Percentiles rank a stretch among this genome's conserved stretches.
phyloP scores from a whole-genome alignment of 2,797 vertebrate species.

The Gallirallus australis region DNA sequence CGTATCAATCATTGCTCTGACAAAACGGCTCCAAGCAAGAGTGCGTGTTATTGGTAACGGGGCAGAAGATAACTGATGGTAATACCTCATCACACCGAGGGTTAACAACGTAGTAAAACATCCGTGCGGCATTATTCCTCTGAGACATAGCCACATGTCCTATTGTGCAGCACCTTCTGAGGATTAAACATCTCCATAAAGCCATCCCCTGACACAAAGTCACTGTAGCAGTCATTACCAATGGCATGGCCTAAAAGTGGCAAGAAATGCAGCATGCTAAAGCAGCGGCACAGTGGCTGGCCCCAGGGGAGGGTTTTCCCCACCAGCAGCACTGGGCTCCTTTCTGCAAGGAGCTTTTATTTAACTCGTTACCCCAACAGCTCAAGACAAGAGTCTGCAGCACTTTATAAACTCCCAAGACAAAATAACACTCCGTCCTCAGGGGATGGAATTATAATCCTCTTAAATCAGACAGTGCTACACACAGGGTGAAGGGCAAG shows the following conservation, averaged over 20 bases:
- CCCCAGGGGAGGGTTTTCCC: neutral
- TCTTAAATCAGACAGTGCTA: neutral
- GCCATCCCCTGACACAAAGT: neutral
- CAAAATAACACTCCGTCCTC: neutral
- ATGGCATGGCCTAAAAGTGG: rapidly evolving
- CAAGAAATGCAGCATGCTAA: rapidly evolving
- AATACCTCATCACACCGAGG: neutral
- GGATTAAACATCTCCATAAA: neutral
- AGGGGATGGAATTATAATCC: neutral
- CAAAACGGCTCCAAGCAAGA: neutral
- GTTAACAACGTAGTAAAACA: neutral
- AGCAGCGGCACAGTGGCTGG: rapidly evolving
- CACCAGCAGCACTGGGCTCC: rapidly evolving
- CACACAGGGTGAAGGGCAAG: rapidly evolving
- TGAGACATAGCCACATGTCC: neutral
- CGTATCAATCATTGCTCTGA: neutral
- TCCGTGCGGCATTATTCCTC: neutral
- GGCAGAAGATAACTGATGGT: neutral
- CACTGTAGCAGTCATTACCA: neutral
- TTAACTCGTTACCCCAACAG: neutral
- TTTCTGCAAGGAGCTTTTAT: neutral
- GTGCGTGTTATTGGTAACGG: rapidly evolving
- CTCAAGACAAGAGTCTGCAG: neutral
- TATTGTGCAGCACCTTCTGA: neutral
- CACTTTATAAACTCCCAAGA: neutral